These are phyloP conservation scores for Harpegnathos saltator DNA, from an alignment of 1,140 invertebrate species.

Conservation along the genomic window DNA sequence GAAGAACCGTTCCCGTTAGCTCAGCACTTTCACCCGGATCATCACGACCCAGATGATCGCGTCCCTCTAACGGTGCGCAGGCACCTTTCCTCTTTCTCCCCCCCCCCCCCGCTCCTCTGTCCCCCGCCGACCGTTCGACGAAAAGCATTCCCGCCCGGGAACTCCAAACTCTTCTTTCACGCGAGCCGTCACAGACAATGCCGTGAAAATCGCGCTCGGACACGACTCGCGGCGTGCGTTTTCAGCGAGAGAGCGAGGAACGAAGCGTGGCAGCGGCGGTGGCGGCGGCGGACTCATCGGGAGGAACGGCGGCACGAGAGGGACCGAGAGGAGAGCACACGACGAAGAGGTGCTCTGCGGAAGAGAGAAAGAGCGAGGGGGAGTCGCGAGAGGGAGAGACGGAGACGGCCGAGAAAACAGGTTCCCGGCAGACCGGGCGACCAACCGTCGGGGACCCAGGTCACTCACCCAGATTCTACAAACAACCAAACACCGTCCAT, in stretches of 20 bases:
- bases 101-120: too few species aligned
- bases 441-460: constrained; percentile 76
- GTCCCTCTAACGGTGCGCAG: constrained; percentile 66
- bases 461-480: constrained; percentile 85
- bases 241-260: constrained; percentile 65
- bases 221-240: constrained; percentile 60
- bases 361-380: constrained; percentile 20
- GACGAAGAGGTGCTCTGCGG: constrained; percentile 2
- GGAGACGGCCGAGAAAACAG: constrained; percentile 74
- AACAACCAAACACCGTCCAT: constrained; percentile 80
- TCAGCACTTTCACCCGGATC: constrained; percentile 75
- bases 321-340: constrained; percentile 47
- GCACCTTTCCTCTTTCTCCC: constrained; percentile 27
- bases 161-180: constrained; percentile 48
- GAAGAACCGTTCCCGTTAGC: constrained; percentile 72
- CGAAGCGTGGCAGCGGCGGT: constrained; percentile 55
- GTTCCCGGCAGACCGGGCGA: constrained; percentile 74
- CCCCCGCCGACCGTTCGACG: neutral
- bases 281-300: constrained; percentile 52
- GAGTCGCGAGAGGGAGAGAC: constrained; percentile 27
- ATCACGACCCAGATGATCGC: constrained; percentile 75
- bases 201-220: constrained; percentile 56
- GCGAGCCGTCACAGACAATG: constrained; percentile 49
- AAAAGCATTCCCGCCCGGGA: constrained; percentile 16
- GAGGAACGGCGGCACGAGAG: constrained; percentile 64